phyloP scores from a whole-genome alignment of 2,797 vertebrate species.

The Myotis findleyi region DNA sequence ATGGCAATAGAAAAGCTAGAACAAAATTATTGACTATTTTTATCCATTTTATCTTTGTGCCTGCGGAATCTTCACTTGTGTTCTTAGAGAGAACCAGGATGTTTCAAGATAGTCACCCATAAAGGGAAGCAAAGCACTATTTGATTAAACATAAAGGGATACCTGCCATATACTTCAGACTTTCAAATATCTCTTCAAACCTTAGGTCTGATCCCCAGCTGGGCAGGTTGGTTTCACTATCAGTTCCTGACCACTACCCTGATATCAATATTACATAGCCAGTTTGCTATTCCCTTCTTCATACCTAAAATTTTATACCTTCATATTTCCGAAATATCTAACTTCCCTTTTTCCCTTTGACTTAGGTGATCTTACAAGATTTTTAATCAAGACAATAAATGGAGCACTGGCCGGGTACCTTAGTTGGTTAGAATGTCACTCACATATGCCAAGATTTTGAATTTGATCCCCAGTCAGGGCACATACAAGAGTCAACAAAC shows the following conservation, averaged over 20 bases:
- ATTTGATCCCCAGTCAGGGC: too few relatives aligned
- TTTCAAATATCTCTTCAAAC: background rate
- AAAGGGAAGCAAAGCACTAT: background rate
- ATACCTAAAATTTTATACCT: background rate
- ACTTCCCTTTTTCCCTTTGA: background rate
- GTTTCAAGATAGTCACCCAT: background rate
- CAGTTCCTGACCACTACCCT: background rate
- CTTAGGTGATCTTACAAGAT: background rate
- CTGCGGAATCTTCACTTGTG: background rate
- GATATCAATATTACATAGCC: background rate
- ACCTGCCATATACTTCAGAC: background rate
- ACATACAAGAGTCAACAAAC: background rate
- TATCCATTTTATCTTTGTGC: background rate
- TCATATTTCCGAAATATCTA: background rate
- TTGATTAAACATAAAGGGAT: background rate
- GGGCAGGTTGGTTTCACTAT: background rate
- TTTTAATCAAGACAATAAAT: slow-evolving; percentile 6
- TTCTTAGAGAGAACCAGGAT: background rate
- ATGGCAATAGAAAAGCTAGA: background rate
- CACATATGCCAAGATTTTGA: too few relatives aligned
- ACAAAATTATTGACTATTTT: background rate
- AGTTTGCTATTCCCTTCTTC: background rate
- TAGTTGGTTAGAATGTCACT: too few relatives aligned
- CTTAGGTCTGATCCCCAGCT: background rate
- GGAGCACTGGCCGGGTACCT: too few relatives aligned